Conservation (phyloP, 2,888 invertebrate species). For the Icerya purchasi region DNA sequence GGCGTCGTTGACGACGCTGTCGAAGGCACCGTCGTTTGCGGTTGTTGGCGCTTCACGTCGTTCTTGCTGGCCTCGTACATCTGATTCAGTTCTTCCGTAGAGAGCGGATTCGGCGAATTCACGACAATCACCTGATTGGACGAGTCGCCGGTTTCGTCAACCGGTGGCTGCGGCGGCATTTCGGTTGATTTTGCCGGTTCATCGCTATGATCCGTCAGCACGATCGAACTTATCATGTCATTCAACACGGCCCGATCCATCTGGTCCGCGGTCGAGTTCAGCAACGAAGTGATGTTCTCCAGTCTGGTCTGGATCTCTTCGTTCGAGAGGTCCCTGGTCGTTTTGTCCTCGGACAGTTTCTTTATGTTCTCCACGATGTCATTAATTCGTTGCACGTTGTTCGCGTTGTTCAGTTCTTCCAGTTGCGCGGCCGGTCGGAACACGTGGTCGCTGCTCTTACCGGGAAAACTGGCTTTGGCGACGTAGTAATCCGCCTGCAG, state of each 20-base stretch:
- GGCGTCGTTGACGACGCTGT: not conserved
- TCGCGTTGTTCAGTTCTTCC: slow-evolving; percentile 23
- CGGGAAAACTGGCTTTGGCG: not conserved
- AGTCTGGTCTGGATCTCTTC: slow-evolving; percentile 14
- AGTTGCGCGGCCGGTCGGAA: slow-evolving; percentile 25
- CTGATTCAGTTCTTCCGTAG: slow-evolving; percentile 18
- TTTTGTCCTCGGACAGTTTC: slow-evolving; percentile 17
- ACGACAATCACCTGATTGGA: not conserved
- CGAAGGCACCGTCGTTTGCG: slow-evolving; percentile 4
- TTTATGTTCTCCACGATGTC: slow-evolving; percentile 24
- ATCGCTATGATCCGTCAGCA: not conserved
- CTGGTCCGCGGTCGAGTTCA: slow-evolving; percentile 9
- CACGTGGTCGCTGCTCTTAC: slow-evolving; percentile 21
- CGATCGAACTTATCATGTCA: not conserved
- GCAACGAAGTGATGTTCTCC: slow-evolving; percentile 15
- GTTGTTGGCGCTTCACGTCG: slow-evolving; percentile 32
- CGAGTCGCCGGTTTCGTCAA: not conserved
- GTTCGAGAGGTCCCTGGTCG: slow-evolving; percentile 10
- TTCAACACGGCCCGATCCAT: not conserved
- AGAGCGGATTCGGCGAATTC: slow-evolving; percentile 26
- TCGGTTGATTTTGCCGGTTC: not conserved
- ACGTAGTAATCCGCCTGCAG: too few species aligned
- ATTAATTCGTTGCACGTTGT: slow-evolving; percentile 26
- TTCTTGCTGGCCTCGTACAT: slow-evolving; percentile 24
- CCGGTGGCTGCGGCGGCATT: not conserved